These are phyloP conservation scores for Microctonus aethiopoides DNA, from an alignment of 2,888 invertebrate genomes.

Conservation along the genomic window DNA sequence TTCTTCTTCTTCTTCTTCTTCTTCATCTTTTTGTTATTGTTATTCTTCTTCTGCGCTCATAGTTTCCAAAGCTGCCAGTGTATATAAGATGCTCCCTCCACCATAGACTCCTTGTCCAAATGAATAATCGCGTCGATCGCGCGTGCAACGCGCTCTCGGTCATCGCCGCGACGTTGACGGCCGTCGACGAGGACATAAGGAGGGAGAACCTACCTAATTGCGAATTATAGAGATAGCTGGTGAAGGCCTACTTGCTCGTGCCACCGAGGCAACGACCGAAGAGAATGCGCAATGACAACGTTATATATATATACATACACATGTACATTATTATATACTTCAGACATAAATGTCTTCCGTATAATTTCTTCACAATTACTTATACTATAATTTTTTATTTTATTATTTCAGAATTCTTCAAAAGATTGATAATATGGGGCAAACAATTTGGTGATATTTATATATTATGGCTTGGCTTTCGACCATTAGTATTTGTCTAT, in stretches of 20 bases:
- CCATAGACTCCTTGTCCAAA: constrained; percentile 17
- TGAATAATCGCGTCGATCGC: constrained; percentile 31
- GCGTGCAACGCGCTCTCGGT: constrained; percentile 25
- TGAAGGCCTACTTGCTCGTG: constrained; percentile 21
- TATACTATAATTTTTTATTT: background rate
- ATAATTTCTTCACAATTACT: background rate
- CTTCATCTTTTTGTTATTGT: constrained; percentile 1
- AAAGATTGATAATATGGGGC: constrained; percentile 55
- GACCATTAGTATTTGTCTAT: constrained; percentile 63
- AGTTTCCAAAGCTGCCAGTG: background rate
- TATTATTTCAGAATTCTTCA: constrained; percentile 60
- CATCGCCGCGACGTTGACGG: constrained; percentile 26
- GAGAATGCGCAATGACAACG: constrained; percentile 7
- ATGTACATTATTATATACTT: background rate
- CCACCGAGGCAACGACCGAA: constrained; percentile 33
- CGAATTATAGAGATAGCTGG: constrained; percentile 34
- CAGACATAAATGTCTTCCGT: constrained; percentile 6
- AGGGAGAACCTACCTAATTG: constrained; percentile 29
- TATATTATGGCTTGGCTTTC: constrained; percentile 61
- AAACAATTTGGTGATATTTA: constrained; percentile 59
- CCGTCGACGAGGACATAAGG: constrained; percentile 28
- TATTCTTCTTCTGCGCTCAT: constrained; percentile 15
- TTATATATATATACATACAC: background rate
- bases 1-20: constrained; percentile 11
- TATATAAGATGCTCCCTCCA: background rate